phyloP scores from a whole-genome alignment of 2,797 vertebrate species.

The Labroides dimidiatus region DNA sequence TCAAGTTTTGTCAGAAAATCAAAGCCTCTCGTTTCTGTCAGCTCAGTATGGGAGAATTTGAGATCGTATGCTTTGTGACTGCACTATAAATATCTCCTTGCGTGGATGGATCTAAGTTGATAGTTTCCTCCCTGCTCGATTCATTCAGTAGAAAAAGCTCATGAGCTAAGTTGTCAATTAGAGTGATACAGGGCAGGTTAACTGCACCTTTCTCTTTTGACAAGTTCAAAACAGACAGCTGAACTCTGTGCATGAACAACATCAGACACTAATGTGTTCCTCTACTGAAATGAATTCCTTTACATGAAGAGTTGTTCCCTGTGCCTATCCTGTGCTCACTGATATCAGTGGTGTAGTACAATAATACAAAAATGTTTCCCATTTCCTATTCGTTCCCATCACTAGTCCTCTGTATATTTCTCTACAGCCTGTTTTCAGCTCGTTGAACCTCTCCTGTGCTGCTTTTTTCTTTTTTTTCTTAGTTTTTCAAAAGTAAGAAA shows the following conservation, averaged over 20 bases:
- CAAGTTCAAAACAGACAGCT: too few relatives aligned
- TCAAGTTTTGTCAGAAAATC: neutral
- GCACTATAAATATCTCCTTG: constrained; percentile 39
- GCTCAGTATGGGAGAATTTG: constrained; percentile 3
- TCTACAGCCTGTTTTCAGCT: too few relatives aligned
- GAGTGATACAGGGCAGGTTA: neutral
- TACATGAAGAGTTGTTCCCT: neutral
- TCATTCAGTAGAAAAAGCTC: constrained; percentile 17
- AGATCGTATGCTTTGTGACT: constrained; percentile 20
- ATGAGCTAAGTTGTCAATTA: constrained; percentile 1
- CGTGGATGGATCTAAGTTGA: constrained; percentile 30
- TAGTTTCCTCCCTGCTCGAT: constrained; percentile 23
- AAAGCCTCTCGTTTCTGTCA: neutral
- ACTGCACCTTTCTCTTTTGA: neutral
- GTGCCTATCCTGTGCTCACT: neutral
- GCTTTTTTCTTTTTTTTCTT: too few relatives aligned
- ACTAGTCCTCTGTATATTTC: too few relatives aligned
- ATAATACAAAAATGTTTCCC: neutral
- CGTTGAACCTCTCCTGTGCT: too few relatives aligned
- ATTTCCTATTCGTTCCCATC: too few relatives aligned
- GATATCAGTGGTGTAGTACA: neutral
- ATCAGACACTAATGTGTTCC: too few relatives aligned
- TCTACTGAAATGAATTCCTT: too few relatives aligned
- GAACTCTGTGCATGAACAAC: too few relatives aligned
- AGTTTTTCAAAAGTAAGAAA: too few relatives aligned